Percentiles rank a stretch among this genome's conserved stretches.
phyloP scores from a whole-genome alignment of 2,888 invertebrate genomes.

The Diaprepes abbreviatus region DNA sequence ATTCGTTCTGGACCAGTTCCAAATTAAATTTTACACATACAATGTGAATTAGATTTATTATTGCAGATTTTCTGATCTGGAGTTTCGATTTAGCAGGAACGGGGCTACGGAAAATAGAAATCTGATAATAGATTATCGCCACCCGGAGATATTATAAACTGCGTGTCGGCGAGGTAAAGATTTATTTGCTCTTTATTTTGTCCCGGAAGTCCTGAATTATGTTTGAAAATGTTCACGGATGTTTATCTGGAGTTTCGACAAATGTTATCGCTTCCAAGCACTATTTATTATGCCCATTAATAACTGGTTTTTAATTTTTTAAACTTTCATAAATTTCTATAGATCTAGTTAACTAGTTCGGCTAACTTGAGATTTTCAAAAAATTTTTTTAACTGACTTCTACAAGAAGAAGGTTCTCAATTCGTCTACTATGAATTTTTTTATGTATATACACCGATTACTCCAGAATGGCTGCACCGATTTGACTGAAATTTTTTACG shows the following conservation, averaged over 20 bases:
- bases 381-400: too few relatives aligned
- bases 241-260: constrained; percentile 10
- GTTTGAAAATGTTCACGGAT: constrained; percentile 30
- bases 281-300: constrained; percentile 1
- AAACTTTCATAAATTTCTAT: neutral
- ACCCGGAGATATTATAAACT: constrained; percentile 45
- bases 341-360: too few relatives aligned
- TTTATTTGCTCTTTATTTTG: constrained; percentile 35
- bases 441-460: too few relatives aligned
- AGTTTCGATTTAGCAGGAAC: constrained; percentile 44
- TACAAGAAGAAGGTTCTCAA: too few relatives aligned
- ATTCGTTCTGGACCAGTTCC: constrained; percentile 58
- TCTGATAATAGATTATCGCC: constrained; percentile 37
- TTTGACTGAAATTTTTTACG: too few relatives aligned
- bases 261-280: constrained; percentile 9
- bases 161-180: constrained; percentile 34
- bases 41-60: constrained; percentile 60
- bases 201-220: constrained; percentile 36
- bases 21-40: constrained; percentile 62
- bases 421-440: too few relatives aligned
- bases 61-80: constrained; percentile 56
- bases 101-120: constrained; percentile 16
- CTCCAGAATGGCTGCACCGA: too few relatives aligned
- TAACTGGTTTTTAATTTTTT: too few relatives aligned
- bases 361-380: too few relatives aligned